Evolutionary conservation across 2,113 vertebrate genomes (phyloP).

Genomic region (Microcebus ravelobensis): DNA sequence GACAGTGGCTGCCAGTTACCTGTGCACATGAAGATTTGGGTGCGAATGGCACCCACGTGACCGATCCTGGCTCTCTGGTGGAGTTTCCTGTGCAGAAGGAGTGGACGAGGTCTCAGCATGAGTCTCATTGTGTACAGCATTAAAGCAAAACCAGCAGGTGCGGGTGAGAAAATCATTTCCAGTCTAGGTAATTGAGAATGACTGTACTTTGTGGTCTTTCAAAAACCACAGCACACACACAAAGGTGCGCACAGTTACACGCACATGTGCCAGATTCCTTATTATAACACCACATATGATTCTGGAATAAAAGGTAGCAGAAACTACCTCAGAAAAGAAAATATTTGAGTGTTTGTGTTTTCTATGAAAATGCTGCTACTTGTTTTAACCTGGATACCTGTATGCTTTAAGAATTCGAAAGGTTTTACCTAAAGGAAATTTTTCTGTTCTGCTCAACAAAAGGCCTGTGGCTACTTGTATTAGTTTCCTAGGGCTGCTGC

Average conservation of each 20-base stretch:
- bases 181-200: not conserved
- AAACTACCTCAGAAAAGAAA: not conserved
- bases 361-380: not conserved
- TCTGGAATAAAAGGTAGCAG: not conserved
- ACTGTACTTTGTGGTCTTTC: not conserved
- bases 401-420: not conserved
- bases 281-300: not conserved
- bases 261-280: not conserved
- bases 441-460: not conserved
- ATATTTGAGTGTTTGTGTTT: not conserved
- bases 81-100: not conserved
- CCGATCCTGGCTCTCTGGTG: not conserved
- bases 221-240: not conserved
- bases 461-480: fast-evolving
- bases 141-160: not conserved
- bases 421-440: not conserved
- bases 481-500: not conserved
- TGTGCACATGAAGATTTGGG: not conserved
- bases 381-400: not conserved
- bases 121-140: fast-evolving
- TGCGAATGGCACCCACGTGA: fast-evolving
- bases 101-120: not conserved
- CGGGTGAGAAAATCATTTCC: not conserved
- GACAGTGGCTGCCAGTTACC: not conserved
- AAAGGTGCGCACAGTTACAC: not conserved